Percentiles rank a stretch among this genome's conserved stretches.
These are phyloP conservation scores for Nannobrachium achirus DNA, from an alignment of 2,113 vertebrate genomes.

Conservation along the genomic window DNA sequence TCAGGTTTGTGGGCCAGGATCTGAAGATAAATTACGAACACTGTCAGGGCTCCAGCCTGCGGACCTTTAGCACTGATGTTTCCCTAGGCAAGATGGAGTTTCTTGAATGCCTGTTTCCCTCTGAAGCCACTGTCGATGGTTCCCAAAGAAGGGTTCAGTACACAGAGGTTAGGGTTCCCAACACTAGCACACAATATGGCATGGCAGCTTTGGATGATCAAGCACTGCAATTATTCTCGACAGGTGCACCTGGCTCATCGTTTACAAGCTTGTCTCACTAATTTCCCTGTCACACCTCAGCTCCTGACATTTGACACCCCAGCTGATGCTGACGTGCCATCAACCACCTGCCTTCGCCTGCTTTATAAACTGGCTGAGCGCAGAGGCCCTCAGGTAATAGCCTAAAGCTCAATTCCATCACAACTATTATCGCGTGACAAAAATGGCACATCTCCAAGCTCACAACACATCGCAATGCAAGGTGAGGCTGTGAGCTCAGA, in stretches of 20 bases:
- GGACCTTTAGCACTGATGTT: constrained; percentile 87
- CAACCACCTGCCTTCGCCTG: constrained; percentile 88
- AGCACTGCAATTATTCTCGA: constrained; percentile 1
- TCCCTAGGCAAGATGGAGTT: constrained; percentile 89
- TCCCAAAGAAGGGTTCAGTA: constrained; percentile 84
- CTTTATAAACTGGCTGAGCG: constrained; percentile 92
- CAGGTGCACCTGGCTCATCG: constrained; percentile 7
- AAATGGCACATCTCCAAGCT: background rate
- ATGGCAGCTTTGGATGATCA: constrained; percentile 5
- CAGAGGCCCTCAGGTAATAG: constrained; percentile 93
- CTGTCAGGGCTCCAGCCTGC: constrained; percentile 85
- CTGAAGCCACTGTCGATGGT: constrained; percentile 78
- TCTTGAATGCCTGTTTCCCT: constrained; percentile 93
- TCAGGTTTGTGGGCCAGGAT: constrained; percentile 89
- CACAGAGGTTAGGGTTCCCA: constrained; percentile 85
- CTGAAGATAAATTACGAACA: constrained; percentile 92
- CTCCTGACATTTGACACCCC: constrained; percentile 88
- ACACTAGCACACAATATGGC: constrained; percentile 20
- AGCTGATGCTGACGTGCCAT: constrained; percentile 67
- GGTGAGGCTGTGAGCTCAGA: too few species aligned
- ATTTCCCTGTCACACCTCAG: constrained; percentile 75
- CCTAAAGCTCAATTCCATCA: too few species aligned
- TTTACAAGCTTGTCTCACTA: constrained; percentile 23
- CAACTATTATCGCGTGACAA: too few species aligned
- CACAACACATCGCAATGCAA: background rate